A percentile compares a stretch with the other conserved stretches of the same genome.
These are phyloP conservation scores for Episyrphus balteatus DNA, from an alignment of 1,140 invertebrate genomes.

Conservation along the genomic window DNA sequence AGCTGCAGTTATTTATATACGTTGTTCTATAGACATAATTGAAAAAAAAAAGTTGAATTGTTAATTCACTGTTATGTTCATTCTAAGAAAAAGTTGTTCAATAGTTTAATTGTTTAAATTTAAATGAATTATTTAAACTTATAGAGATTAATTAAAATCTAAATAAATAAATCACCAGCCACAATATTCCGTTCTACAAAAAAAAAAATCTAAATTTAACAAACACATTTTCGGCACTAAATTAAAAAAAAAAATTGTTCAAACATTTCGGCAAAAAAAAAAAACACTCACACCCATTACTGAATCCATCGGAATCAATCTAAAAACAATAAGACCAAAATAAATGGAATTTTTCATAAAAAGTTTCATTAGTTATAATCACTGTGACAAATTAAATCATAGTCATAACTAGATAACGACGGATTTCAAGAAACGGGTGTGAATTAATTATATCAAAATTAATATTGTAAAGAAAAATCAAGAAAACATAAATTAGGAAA, in stretches of 20 bases:
- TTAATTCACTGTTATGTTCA: conserved; percentile 9
- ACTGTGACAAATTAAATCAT: neutral
- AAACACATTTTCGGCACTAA: conserved; percentile 20
- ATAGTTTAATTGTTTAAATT: conserved; percentile 25
- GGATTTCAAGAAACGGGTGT: too few relatives aligned
- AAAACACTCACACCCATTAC: conserved; percentile 3
- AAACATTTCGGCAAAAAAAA: conserved; percentile 3
- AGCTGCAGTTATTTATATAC: too few relatives aligned
- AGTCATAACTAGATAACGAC: too few relatives aligned
- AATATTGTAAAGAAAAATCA: conserved; percentile 1
- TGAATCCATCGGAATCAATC: conserved; percentile 2
- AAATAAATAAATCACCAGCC: conserved; percentile 13
- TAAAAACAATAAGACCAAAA: conserved; percentile 1
- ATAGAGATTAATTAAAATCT: conserved; percentile 10
- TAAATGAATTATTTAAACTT: conserved; percentile 4
- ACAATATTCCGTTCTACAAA: conserved; percentile 8
- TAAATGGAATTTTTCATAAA: conserved; percentile 9
- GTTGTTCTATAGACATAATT: too few relatives aligned
- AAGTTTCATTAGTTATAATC: conserved; percentile 7
- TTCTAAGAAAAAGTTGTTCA: conserved; percentile 11
- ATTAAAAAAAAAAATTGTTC: neutral
- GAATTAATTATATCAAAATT: neutral
- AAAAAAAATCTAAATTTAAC: too few relatives aligned
- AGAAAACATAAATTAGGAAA: neutral
- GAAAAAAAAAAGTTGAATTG: neutral